Base-by-base conservation (phyloP, 2,797 vertebrate species). In the Falco rusticolus region DNA sequence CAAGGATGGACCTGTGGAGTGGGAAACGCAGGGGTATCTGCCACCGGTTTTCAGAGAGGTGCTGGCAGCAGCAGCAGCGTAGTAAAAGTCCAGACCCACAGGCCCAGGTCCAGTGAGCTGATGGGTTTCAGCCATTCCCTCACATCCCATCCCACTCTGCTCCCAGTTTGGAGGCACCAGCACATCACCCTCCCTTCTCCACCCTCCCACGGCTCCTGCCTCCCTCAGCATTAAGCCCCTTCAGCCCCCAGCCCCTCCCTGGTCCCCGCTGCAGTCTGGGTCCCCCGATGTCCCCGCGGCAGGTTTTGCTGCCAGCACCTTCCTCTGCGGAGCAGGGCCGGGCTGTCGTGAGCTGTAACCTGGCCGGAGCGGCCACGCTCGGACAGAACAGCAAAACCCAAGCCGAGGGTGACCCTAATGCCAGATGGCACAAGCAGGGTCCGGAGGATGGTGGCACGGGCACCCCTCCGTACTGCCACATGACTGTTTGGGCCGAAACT, bases 251-350 rank as follows among this genome's bases (percentile, higher is more conserved):
- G 61, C 16, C 24, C 25, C 17, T 16, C 28, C 53, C 10, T 0
- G 0, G 68, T 34, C 9, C 60, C 77, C 2, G 2, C n/a, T 51
- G 33, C 31, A 18, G 33, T 21, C 56, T 25, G 56, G 26, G 37
- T 45, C 28, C 43, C n/a, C 26, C 0, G 0, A 15, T 2, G 10
- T 20, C n/a, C 47, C 82, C 13, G 0, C 0, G 3, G 68, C 2
- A 8, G 26, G 33, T 63, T 26, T 34, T 1, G 15, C 34, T 76
- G 57, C 34, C 76, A 57, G 43, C 31, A 3, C 24, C 61, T 53
- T 12, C 53, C 74, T 12, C 56, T 13, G 43, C 4, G 0, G 57
- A 28, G n/a, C 78, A 20, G 39, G 45, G 64, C 7, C 0, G 1
- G n/a, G 57, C 70, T 59, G 59, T 0, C 7, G 50, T 39, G 37